phyloP scores from a whole-genome alignment of 2,113 vertebrate species.

The Hyaena hyaena region DNA sequence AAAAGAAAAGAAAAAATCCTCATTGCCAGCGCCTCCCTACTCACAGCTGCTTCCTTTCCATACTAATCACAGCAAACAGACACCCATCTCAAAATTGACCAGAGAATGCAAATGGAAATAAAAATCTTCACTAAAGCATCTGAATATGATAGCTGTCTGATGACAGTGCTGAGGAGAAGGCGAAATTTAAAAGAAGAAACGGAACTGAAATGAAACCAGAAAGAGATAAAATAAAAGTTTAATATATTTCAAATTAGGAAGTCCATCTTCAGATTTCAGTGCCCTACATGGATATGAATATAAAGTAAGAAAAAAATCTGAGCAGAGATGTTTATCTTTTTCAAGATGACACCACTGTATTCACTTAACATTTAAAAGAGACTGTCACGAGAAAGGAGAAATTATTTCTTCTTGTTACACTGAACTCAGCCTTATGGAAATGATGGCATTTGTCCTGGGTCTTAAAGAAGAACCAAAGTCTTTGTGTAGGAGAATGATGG shows the following conservation, averaged over 20 bases:
- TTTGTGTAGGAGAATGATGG: neutral
- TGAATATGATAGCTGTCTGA: constrained; percentile 62
- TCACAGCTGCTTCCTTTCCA: constrained; percentile 64
- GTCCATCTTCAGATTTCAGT: neutral
- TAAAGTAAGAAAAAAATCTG: neutral
- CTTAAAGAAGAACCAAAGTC: neutral
- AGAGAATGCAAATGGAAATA: constrained; percentile 73
- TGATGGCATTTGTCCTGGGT: neutral
- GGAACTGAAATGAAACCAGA: constrained; percentile 44
- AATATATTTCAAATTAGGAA: neutral
- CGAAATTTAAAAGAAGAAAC: constrained; percentile 29
- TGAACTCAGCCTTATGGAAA: neutral
- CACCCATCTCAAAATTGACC: constrained; percentile 51
- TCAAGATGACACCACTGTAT: neutral
- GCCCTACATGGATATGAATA: neutral
- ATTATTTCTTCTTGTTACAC: neutral
- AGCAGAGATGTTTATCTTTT: neutral
- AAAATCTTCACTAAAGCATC: constrained; percentile 55
- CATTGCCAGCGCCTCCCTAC: neutral
- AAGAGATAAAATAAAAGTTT: neutral
- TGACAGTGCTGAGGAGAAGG: neutral
- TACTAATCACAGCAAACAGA: constrained; percentile 62
- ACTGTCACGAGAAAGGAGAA: neutral
- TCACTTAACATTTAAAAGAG: neutral
- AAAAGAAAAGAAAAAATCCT: constrained; percentile 31